Percentiles rank a stretch among this genome's conserved stretches.
Conservation (phyloP, 2,113 vertebrate genomes). For the Cyanistes caeruleus region DNA sequence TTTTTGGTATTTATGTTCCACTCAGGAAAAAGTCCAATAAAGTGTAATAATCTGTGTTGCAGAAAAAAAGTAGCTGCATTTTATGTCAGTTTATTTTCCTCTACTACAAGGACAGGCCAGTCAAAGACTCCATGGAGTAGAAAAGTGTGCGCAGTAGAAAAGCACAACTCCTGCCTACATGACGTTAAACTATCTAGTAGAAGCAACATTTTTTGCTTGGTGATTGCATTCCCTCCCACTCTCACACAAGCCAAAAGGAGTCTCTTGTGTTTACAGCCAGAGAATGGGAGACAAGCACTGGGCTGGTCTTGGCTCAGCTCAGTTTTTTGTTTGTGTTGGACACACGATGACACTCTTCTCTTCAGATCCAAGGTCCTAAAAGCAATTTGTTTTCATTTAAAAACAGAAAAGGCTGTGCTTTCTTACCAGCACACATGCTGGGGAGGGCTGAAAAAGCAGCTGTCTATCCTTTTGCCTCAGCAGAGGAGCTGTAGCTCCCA, state of each 20-base stretch:
- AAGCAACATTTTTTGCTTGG: neutral
- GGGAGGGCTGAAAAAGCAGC: constrained; percentile 37
- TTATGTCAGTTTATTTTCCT: neutral
- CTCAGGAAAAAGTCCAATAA: neutral
- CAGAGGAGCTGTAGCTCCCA: neutral
- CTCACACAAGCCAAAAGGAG: constrained; percentile 37
- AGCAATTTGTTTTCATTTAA: constrained; percentile 16
- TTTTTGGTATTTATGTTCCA: neutral
- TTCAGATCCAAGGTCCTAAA: constrained; percentile 30
- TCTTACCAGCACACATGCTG: neutral
- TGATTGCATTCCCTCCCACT: constrained; percentile 21
- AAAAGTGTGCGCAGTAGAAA: neutral
- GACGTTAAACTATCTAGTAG: neutral
- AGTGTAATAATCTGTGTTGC: neutral
- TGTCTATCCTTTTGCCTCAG: neutral
- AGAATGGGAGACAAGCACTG: constrained; percentile 30
- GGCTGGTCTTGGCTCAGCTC: constrained; percentile 32
- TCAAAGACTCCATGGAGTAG: neutral
- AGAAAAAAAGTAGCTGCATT: neutral
- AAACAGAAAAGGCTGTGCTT: neutral
- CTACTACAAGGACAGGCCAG: neutral
- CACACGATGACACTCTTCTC: constrained; percentile 31
- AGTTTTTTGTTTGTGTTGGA: constrained; percentile 49
- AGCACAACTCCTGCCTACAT: neutral
- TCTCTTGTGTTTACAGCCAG: constrained; percentile 20